phyloP scores from a whole-genome alignment of 2,888 invertebrate species.

The Dysmachus trigonus region DNA sequence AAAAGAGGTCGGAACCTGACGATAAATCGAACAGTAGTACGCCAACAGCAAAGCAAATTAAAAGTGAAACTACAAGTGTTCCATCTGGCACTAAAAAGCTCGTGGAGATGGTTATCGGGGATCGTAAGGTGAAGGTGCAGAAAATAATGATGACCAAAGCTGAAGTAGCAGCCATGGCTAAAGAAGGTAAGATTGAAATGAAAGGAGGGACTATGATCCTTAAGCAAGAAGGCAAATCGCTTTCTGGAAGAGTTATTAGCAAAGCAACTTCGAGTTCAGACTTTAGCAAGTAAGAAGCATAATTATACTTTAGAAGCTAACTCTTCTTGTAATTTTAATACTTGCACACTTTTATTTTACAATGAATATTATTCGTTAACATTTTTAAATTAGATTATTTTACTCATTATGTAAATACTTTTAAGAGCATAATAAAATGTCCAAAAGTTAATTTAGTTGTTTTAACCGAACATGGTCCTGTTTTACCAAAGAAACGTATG shows the following conservation, averaged over 20 bases:
- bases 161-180: constrained; percentile 73
- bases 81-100: constrained; percentile 44
- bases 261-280: background rate
- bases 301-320: background rate
- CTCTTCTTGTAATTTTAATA: background rate
- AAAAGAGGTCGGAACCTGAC: background rate
- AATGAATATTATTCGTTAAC: background rate
- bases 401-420: background rate
- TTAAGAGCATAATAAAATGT: background rate
- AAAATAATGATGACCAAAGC: constrained; percentile 75
- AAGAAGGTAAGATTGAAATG: constrained; percentile 72
- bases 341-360: background rate
- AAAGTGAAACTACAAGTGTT: background rate
- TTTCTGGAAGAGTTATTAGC: constrained; percentile 20
- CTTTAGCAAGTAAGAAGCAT: background rate
- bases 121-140: constrained; percentile 72
- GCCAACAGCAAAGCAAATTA: background rate
- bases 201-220: constrained; percentile 64
- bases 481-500: too few species aligned
- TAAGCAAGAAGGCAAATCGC: constrained; percentile 47
- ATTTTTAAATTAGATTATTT: background rate
- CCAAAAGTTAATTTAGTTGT: background rate
- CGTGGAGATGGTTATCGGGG: constrained; percentile 68
- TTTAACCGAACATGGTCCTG: too few species aligned
- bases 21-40: background rate